Conservation (phyloP, 2,888 invertebrate genomes). For the Drosophila neotestacea region DNA sequence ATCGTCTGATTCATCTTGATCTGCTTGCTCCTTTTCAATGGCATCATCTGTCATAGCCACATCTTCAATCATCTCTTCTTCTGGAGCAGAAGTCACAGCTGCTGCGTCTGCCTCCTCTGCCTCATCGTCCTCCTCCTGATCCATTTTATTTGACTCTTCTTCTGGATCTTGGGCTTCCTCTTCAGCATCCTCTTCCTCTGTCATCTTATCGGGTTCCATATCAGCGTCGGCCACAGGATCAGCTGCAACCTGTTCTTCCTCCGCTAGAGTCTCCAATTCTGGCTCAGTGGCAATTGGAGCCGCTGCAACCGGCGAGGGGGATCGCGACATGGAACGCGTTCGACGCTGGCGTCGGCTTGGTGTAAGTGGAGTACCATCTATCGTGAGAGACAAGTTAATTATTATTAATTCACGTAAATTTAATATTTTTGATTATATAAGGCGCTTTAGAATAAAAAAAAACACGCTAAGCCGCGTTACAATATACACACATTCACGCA, state of each 20-base stretch:
- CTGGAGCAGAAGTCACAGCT: constrained; percentile 15
- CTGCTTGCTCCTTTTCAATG: constrained; percentile 6
- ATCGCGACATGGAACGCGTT: constrained; percentile 84
- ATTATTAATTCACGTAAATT: constrained; percentile 29
- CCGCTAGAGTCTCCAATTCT: constrained; percentile 75
- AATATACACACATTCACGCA: constrained; percentile 34
- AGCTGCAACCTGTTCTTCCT: constrained; percentile 68
- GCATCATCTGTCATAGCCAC: constrained; percentile 71
- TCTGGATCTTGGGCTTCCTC: constrained; percentile 49
- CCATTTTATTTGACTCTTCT: constrained; percentile 24
- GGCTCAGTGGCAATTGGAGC: constrained; percentile 77
- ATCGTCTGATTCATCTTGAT: constrained; percentile 31
- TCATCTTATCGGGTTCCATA: constrained; percentile 57
- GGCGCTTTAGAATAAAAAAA: constrained; percentile 37
- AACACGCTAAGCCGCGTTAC: constrained; percentile 55
- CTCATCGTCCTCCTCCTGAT: constrained; percentile 18
- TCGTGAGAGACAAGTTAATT: constrained; percentile 6
- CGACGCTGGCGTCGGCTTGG: constrained; percentile 82
- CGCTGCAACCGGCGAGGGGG: constrained; percentile 82
- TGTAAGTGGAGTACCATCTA: constrained; percentile 76
- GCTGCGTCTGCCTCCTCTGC: constrained; percentile 28
- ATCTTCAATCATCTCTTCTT: constrained; percentile 38
- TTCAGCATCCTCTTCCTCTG: constrained; percentile 63
- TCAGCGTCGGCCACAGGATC: constrained; percentile 56
- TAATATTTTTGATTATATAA: constrained; percentile 58